phyloP scores from a whole-genome alignment of 2,113 vertebrate species.

The Ardeotis arabs region DNA sequence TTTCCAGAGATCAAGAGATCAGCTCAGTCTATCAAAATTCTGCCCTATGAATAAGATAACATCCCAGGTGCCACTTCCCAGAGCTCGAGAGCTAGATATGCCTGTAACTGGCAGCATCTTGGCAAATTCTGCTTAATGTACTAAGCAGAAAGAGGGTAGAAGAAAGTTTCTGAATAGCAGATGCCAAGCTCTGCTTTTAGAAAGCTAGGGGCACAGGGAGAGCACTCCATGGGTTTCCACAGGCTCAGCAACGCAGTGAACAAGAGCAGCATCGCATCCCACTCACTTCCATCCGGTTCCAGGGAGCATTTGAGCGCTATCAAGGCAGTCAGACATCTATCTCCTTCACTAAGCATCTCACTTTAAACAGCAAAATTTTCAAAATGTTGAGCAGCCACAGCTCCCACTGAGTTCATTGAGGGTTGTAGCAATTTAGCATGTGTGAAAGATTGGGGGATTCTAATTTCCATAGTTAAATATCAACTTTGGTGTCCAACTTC shows the following conservation, averaged over 20 bases:
- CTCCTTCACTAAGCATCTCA: background rate
- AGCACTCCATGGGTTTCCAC: background rate
- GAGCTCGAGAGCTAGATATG: background rate
- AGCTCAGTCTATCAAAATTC: background rate
- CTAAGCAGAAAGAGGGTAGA: background rate
- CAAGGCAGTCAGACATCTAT: background rate
- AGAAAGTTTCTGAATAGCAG: background rate
- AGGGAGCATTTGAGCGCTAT: background rate
- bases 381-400: background rate
- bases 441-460: background rate
- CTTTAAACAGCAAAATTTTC: background rate
- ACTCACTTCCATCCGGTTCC: background rate
- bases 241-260: background rate
- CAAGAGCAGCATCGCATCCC: background rate
- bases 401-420: background rate
- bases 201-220: background rate
- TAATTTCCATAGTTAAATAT: background rate
- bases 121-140: background rate
- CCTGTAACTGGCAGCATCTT: background rate
- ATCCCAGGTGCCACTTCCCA: background rate
- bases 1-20: constrained; percentile 22
- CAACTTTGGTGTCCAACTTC: background rate
- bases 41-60: background rate
- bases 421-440: background rate
- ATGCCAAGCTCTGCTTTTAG: background rate